These are phyloP conservation scores for Mico argentatus DNA, from an alignment of 2,797 vertebrate genomes.

Conservation along the genomic window DNA sequence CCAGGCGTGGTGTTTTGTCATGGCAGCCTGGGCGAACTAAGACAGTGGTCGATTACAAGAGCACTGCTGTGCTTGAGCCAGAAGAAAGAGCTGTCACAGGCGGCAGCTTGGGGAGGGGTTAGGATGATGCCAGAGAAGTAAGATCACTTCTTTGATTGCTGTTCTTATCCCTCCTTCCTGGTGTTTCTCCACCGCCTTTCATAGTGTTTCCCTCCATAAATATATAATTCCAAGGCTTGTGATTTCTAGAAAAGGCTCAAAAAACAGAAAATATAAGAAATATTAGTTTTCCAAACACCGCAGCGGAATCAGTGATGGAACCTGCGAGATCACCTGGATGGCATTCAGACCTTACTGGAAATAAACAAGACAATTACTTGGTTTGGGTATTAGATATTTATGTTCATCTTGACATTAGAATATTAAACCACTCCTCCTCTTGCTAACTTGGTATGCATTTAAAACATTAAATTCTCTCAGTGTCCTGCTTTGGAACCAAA, in stretches of 20 bases:
- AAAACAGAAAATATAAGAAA: not conserved
- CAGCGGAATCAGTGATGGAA: not conserved
- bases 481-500: constrained; percentile 77
- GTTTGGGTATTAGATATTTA: not conserved
- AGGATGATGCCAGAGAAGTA: rapidly evolving
- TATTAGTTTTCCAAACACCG: not conserved
- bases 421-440: not conserved
- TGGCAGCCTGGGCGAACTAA: not conserved
- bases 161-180: rapidly evolving
- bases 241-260: not conserved
- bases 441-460: constrained; percentile 54
- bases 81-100: not conserved
- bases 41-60: not conserved
- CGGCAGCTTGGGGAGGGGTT: not conserved
- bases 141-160: rapidly evolving
- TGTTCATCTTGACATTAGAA: not conserved
- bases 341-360: not conserved
- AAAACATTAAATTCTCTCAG: constrained; percentile 66
- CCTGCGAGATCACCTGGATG: not conserved
- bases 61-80: rapidly evolving
- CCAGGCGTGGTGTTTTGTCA: rapidly evolving
- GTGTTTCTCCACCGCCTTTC: not conserved
- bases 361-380: not conserved
- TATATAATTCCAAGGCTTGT: not conserved
- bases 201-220: not conserved